Conservation (phyloP, 2,797 vertebrate species). For the Lithobates sylvaticus region DNA sequence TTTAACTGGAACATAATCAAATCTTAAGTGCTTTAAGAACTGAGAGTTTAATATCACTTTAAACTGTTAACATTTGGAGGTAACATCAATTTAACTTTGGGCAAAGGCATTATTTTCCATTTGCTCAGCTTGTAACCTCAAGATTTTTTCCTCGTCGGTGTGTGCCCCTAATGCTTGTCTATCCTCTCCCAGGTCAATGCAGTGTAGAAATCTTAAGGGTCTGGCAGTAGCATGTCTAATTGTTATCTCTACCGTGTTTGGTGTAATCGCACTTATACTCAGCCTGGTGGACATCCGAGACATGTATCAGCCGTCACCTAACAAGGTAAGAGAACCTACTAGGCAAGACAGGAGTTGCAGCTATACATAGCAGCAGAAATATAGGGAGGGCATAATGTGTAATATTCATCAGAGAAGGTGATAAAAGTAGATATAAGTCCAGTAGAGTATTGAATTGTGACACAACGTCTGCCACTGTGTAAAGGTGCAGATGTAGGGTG, state of each 20-base stretch:
- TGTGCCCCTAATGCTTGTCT: neutral
- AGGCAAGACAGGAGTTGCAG: neutral
- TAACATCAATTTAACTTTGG: neutral
- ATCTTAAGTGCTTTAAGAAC: too few relatives aligned
- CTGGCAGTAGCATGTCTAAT: slow-evolving; percentile 30
- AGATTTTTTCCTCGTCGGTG: neutral
- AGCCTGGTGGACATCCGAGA: slow-evolving; percentile 65
- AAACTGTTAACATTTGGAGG: neutral
- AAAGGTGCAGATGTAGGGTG: too few relatives aligned
- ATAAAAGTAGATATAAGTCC: too few relatives aligned
- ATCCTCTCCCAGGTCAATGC: slow-evolving; percentile 27
- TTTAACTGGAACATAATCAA: too few relatives aligned
- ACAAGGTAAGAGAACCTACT: slow-evolving; percentile 69
- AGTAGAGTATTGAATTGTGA: too few relatives aligned
- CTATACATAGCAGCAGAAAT: too few relatives aligned
- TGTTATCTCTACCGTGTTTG: slow-evolving; percentile 49
- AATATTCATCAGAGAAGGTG: too few relatives aligned
- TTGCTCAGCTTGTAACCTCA: neutral
- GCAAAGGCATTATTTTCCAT: neutral
- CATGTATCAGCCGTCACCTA: slow-evolving; percentile 30
- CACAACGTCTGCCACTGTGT: too few relatives aligned
- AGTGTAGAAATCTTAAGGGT: slow-evolving; percentile 50
- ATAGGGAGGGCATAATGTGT: too few relatives aligned
- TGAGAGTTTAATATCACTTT: too few relatives aligned
- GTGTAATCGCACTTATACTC: slow-evolving; percentile 66